phyloP scores from a whole-genome alignment of 2,797 vertebrate species.

The Sebastes taczanowskii region DNA sequence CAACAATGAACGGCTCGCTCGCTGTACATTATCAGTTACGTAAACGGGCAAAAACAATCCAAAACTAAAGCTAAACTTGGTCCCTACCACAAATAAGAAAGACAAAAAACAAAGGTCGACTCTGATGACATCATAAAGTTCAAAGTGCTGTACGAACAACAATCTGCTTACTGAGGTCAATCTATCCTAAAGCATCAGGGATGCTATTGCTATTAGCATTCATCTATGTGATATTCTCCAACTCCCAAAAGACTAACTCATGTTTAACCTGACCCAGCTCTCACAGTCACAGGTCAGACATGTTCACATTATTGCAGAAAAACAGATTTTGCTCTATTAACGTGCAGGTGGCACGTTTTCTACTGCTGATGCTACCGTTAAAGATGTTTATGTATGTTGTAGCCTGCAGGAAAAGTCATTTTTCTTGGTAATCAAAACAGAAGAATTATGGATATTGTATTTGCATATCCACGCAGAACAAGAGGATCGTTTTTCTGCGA shows the following conservation, averaged over 20 bases:
- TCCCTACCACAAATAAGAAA: slow-evolving; percentile 19
- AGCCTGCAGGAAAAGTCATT: neutral
- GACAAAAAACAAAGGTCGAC: slow-evolving; percentile 31
- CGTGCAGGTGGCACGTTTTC: neutral
- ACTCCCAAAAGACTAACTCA: slow-evolving; percentile 16
- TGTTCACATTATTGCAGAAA: neutral
- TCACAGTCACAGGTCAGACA: neutral
- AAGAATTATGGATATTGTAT: neutral
- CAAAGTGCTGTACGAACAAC: slow-evolving; percentile 74
- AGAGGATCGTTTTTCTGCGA: neutral
- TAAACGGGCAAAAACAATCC: slow-evolving; percentile 4
- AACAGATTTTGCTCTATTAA: neutral
- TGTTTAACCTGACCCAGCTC: slow-evolving; percentile 9
- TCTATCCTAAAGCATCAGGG: slow-evolving; percentile 2
- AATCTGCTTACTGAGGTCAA: slow-evolving; percentile 25
- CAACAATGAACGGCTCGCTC: too few relatives aligned
- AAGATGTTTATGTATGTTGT: neutral
- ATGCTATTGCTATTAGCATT: slow-evolving; percentile 9
- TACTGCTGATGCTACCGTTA: neutral
- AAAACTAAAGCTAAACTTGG: slow-evolving; percentile 9
- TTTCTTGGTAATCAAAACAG: neutral
- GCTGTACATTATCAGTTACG: too few relatives aligned
- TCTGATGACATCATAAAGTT: slow-evolving; percentile 58
- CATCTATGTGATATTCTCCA: slow-evolving; percentile 13
- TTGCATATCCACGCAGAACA: neutral